Evolutionary conservation across 2,113 vertebrate genomes (phyloP), one percentile per base, ranked within the genome.

Genomic region (Dasypus novemcinctus): DNA sequence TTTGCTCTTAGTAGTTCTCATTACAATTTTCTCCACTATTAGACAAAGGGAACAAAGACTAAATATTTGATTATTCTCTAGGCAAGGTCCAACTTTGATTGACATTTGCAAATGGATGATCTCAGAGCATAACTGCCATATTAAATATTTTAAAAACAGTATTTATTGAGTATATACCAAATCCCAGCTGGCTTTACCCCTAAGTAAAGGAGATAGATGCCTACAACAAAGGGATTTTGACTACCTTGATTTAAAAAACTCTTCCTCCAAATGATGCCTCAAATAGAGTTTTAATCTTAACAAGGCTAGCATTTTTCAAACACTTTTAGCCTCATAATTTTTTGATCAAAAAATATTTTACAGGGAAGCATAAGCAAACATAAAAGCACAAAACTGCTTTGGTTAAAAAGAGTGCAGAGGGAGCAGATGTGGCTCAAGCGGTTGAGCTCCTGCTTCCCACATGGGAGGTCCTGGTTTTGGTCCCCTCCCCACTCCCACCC

Each of bases 341-440:
- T 91, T 33, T 57, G 4, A 36, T 81, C 41, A 54, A 71, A 84
- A 81, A 17, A 23, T 88, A 85, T 43, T 95, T 89, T 95, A 69
- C 75, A 69, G 36, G 68, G 54, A 66, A 66, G 43, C 15, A 90
- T 46, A 69, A 93, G 31, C 38, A 87, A 81, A 81, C 38, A 89
- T 64, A 90, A 89, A 87, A 91, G 46, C 10, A 43, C 69, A 74
- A 80, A 90, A 2, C 61, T 68, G 57, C 31, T 81, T 92, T 94
- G 78, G 25, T 63, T 94, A 64, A 13, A 38, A 46, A 95, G 92
- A 13, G 13, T 25, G 2, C 36, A 46, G n/a, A 38, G 25, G 4
- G 4, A 52, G 52, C 43, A 46, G 43, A 46, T 46, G 43, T 46
- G 43, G 43, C 43, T 46, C 43, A 46, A 46, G 43, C 43, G n/a